Evolutionary conservation across 2,797 vertebrate genomes (phyloP).

Genomic region (Gallirallus australis): DNA sequence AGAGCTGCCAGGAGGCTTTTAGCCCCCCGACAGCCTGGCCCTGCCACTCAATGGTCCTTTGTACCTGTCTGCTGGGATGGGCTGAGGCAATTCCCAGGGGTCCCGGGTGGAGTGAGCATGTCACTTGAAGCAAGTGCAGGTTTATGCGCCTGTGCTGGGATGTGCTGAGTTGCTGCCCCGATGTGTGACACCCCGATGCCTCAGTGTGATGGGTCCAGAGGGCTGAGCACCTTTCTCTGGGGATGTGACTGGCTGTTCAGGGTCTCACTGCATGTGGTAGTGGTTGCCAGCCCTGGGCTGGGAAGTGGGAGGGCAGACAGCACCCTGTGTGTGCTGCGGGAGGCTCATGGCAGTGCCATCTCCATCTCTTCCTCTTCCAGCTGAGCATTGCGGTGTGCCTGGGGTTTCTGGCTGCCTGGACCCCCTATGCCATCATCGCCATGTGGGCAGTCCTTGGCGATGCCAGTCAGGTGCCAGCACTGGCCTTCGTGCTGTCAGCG

Average conservation of each 20-base stretch:
- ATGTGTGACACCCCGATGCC: neutral
- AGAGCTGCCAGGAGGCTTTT: neutral
- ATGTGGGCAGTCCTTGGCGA: slow-evolving; percentile 85
- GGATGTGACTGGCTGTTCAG: accelerated
- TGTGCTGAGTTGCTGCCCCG: neutral
- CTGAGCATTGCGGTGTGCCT: slow-evolving; percentile 86
- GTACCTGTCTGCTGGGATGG: accelerated
- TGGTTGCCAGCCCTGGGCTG: too few relatives aligned
- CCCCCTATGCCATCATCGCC: slow-evolving; percentile 84
- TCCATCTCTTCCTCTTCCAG: slow-evolving; percentile 59
- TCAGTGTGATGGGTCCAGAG: neutral
- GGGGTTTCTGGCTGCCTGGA: slow-evolving; percentile 88
- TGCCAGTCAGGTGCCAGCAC: slow-evolving; percentile 74
- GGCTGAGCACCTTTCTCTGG: neutral
- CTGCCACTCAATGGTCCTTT: neutral
- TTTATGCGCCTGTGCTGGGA: accelerated
- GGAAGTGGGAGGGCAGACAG: too few relatives aligned
- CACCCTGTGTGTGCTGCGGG: neutral
- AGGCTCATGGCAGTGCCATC: accelerated
- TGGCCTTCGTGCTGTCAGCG: slow-evolving; percentile 85
- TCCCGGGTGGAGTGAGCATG: neutral
- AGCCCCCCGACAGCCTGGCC: accelerated
- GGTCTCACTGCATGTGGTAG: neutral
- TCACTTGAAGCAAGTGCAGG: neutral
- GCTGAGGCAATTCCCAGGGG: accelerated